These are phyloP conservation scores for Dryas iulia DNA, from an alignment of 1,140 invertebrate genomes.

Conservation along the genomic window DNA sequence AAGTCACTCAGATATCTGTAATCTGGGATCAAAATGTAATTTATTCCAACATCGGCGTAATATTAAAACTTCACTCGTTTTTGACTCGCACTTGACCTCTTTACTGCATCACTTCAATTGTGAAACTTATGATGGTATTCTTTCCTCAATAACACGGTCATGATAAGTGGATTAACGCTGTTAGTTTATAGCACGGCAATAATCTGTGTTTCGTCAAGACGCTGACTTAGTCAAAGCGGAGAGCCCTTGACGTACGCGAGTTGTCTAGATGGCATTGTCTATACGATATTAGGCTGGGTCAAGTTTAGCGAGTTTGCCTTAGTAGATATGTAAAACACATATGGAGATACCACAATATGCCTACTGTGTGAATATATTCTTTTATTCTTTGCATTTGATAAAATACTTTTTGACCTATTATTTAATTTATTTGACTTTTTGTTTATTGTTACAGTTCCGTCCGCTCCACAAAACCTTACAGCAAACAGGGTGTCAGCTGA, in stretches of 20 bases:
- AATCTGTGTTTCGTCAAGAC: background rate
- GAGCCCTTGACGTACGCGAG: slow-evolving; percentile 8
- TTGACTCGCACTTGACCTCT: slow-evolving; percentile 5
- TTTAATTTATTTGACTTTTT: background rate
- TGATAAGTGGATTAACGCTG: slow-evolving; percentile 10
- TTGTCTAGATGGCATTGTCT: slow-evolving; percentile 16
- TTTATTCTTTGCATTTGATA: too few relatives aligned
- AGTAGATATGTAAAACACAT: background rate
- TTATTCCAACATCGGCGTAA: background rate
- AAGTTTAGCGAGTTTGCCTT: slow-evolving; percentile 16
- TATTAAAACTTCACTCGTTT: background rate
- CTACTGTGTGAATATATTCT: too few relatives aligned
- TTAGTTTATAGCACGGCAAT: slow-evolving; percentile 2
- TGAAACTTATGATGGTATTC: background rate
- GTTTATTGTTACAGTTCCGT: slow-evolving; percentile 84
- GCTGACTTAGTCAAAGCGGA: slow-evolving; percentile 10
- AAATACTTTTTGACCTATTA: too few relatives aligned
- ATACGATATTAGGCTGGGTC: slow-evolving; percentile 20
- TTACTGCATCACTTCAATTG: slow-evolving; percentile 1
- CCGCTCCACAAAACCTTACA: slow-evolving; percentile 89
- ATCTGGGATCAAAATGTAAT: background rate
- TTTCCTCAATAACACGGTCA: slow-evolving; percentile 12
- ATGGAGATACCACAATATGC: background rate
- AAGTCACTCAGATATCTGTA: background rate
- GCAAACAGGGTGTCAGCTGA: slow-evolving; percentile 87